Base-by-base conservation (phyloP, 2,888 invertebrate species). In the Oscheius sp. region DNA sequence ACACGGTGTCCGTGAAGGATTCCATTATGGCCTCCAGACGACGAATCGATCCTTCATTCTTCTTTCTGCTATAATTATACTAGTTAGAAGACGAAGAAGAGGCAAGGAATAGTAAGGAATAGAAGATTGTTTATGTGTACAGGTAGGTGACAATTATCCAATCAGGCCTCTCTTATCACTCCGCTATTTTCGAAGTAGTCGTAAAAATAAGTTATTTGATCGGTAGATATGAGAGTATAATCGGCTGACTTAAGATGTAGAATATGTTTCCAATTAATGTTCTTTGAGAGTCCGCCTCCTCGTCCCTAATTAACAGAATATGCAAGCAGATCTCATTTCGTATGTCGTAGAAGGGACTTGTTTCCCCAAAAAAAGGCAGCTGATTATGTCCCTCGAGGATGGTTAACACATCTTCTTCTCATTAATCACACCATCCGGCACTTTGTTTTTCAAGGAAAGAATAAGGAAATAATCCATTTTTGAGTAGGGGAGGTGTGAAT, bases 1-100 rank as follows among this genome's bases (percentile, higher is more conserved):
- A 59, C 59, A 59, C 59, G 44, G 59, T 59, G 59, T 59, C 59
- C 9, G 59, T 30, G 26, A 59, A 59, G 28, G 59, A 41, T 44
- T 59, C 59, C 59, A 59, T 59, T 59, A 59, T 59, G 8, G 59
- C 14, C 59, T 8, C 28, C 41, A 4, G 38, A 9, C 30, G 38
- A 22, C 28, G 44, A 59, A 5, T 26, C 44, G 44, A 12, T 44
- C 41, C 57, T 57, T 26, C 41, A 41, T 41, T 44, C 41, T 59
- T 59, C 59, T 59, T 57, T 41, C 20, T 32, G 36, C 14, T 41
- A 20, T 41, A 17, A 41, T 41, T 14, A 41, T 33, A 3, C 50
- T 14, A 30, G 50, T 30, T 50, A 26, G 28, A 17, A 33, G 33
- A 56, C 36, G 22, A 5, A 26, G 26, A 32, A 50, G 26, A 17